These are phyloP conservation scores for Mormyrus proboscirostris DNA, from an alignment of 2,797 vertebrate genomes.

Conservation along the genomic window DNA sequence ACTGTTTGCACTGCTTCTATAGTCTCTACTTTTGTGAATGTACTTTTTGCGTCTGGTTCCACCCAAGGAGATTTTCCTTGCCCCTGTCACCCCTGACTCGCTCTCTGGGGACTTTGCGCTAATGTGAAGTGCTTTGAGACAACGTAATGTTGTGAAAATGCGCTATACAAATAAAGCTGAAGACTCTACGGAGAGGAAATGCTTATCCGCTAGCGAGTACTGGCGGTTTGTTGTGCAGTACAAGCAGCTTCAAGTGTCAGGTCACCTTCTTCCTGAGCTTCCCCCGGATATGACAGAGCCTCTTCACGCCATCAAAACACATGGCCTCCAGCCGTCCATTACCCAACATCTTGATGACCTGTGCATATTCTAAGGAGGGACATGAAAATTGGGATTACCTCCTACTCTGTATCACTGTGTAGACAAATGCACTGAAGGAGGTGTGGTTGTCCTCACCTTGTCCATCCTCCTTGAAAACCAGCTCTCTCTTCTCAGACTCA, in stretches of 20 bases:
- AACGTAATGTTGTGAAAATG: background rate
- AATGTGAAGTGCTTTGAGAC: background rate
- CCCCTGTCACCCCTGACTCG: background rate
- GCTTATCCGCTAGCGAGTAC: background rate
- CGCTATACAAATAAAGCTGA: background rate
- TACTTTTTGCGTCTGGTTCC: background rate
- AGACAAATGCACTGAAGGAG: background rate
- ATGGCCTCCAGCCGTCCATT: slow-evolving; percentile 96
- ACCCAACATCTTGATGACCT: slow-evolving; percentile 98
- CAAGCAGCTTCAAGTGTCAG: background rate
- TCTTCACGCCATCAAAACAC: slow-evolving; percentile 96
- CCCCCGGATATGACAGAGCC: slow-evolving; percentile 98
- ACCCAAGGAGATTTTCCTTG: background rate
- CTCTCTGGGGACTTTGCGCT: background rate
- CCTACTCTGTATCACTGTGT: background rate
- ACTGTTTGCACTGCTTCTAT: background rate
- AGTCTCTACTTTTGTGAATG: background rate
- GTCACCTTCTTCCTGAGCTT: slow-evolving; percentile 97
- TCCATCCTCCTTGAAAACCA: slow-evolving; percentile 98
- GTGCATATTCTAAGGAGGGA: slow-evolving; percentile 81
- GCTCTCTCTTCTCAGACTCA: slow-evolving; percentile 94
- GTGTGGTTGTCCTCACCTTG: slow-evolving; percentile 66
- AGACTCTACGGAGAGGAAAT: background rate
- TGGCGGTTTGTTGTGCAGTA: background rate
- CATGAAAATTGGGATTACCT: background rate